A percentile compares a stretch with the other conserved stretches of the same genome.
Conservation (phyloP, 2,888 invertebrate genomes). For the Meganola albula region DNA sequence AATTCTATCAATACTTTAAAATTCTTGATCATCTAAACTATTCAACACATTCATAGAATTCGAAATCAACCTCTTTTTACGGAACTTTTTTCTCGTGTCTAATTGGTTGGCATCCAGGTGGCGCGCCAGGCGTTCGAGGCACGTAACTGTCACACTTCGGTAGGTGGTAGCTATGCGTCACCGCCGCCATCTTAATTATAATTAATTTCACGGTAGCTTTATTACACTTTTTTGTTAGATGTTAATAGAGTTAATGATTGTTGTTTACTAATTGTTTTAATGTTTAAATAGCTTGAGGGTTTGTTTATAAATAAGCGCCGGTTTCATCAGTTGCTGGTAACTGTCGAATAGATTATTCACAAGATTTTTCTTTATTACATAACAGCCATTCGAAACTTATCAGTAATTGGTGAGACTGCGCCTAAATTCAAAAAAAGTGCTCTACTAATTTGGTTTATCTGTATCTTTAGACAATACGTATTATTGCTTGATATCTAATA, state of each 20-base stretch:
- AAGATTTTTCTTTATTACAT: no score
- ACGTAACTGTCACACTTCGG: conserved; percentile 49
- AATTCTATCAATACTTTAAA: no score
- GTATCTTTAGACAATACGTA: no score
- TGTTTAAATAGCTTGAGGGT: neutral
- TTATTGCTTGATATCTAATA: no score
- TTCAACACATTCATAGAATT: conserved; percentile 4
- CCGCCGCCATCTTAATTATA: conserved; percentile 44
- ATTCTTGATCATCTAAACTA: no score
- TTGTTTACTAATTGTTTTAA: conserved; percentile 7
- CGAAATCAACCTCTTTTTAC: conserved; percentile 2
- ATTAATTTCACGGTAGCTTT: conserved; percentile 50
- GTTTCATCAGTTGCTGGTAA: no score
- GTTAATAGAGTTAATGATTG: conserved; percentile 36
- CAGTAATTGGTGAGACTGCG: no score
- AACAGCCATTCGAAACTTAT: no score
- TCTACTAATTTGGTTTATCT: no score
- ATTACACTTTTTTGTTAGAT: conserved; percentile 33
- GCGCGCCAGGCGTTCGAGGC: conserved; percentile 37
- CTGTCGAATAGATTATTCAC: no score
- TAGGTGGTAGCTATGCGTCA: conserved; percentile 43
- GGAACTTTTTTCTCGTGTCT: conserved; percentile 23
- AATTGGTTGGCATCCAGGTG: conserved; percentile 33
- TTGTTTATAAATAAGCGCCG: neutral
- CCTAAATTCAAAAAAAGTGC: no score